Percentiles rank a stretch among this genome's conserved stretches.
Conservation (phyloP, 2,113 vertebrate species). For the Anser cygnoides region DNA sequence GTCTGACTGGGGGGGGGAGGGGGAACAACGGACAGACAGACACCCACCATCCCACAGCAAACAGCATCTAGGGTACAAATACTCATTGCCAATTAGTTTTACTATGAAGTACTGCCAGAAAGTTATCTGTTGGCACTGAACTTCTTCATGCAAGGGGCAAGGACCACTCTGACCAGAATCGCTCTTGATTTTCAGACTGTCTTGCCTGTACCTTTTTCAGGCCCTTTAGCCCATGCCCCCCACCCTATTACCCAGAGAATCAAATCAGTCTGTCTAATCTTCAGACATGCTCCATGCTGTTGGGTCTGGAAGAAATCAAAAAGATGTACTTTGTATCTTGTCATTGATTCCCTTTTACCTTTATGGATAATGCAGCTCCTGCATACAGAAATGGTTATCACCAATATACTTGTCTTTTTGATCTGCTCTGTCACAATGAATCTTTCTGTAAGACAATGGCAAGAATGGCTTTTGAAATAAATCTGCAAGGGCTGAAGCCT, state of each 20-base stretch:
- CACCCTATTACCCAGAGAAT: background rate
- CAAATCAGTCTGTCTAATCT: background rate
- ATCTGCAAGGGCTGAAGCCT: background rate
- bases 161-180: background rate
- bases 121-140: background rate
- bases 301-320: too few species aligned
- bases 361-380: background rate
- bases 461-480: background rate
- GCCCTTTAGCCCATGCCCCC: background rate
- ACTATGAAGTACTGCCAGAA: background rate
- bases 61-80: background rate
- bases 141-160: background rate
- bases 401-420: background rate
- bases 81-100: background rate
- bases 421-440: background rate
- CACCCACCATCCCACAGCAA: background rate
- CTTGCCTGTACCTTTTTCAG: background rate
- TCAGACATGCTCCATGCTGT: background rate
- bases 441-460: background rate
- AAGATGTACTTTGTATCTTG: background rate
- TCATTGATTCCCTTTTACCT: background rate
- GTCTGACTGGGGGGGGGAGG: background rate
- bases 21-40: too few species aligned
- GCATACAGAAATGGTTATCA: background rate
- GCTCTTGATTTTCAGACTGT: background rate